A percentile compares a stretch with the other conserved stretches of the same genome.
phyloP scores from a whole-genome alignment of 2,888 invertebrate genomes.

The Leucania comma region DNA sequence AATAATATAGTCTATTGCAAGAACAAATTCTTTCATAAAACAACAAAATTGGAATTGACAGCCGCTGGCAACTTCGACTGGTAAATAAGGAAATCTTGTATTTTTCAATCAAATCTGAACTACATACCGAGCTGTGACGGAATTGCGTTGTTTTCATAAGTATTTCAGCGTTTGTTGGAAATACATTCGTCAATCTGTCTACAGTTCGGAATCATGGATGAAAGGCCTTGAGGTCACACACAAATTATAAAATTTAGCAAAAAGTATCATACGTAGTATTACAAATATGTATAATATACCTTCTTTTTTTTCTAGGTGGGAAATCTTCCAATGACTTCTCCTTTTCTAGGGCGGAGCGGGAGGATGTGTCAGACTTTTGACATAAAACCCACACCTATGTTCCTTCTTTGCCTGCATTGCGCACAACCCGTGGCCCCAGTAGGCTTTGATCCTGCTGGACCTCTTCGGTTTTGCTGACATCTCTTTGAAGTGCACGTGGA shows the following conservation, averaged over 20 bases:
- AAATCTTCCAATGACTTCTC: too few species aligned
- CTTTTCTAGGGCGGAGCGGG: too few species aligned
- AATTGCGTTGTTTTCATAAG: conserved; percentile 41
- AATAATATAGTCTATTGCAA: not conserved
- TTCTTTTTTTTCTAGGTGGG: too few species aligned
- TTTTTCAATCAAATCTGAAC: conserved; percentile 18
- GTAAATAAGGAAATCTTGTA: conserved; percentile 36
- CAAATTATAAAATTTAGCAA: not conserved
- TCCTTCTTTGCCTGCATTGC: too few species aligned
- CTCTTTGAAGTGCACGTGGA: too few species aligned
- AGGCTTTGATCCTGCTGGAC: too few species aligned
- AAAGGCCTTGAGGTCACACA: conserved; percentile 10
- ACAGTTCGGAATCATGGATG: conserved; percentile 3
- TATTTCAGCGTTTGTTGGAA: conserved; percentile 37
- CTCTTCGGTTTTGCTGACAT: too few species aligned
- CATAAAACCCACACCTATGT: too few species aligned
- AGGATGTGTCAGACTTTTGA: too few species aligned
- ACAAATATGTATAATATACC: too few species aligned
- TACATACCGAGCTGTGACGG: conserved; percentile 14
- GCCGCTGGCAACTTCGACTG: not conserved
- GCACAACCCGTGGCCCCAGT: too few species aligned
- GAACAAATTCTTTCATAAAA: not conserved
- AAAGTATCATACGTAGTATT: too few species aligned
- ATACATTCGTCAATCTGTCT: conserved; percentile 15
- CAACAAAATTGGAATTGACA: conserved; percentile 27